Evolutionary conservation across 2,113 vertebrate species (phyloP).

Genomic region (Oreotrochilus melanogaster): DNA sequence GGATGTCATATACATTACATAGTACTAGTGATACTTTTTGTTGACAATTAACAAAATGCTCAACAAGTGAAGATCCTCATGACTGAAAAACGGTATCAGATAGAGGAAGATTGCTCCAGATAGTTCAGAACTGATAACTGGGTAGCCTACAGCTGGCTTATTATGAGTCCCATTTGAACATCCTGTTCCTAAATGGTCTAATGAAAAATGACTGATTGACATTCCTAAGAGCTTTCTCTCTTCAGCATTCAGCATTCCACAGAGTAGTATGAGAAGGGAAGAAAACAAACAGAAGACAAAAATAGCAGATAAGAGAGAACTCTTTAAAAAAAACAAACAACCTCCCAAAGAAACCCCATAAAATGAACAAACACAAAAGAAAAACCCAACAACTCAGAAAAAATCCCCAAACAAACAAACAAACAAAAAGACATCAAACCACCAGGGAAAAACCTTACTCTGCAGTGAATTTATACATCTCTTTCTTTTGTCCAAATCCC

Average conservation of each 20-base stretch:
- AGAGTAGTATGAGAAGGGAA: neutral
- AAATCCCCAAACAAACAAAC: neutral
- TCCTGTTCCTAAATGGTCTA: slow-evolving; percentile 8
- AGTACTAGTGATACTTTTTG: neutral
- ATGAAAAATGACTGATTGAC: slow-evolving; percentile 46
- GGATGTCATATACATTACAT: neutral
- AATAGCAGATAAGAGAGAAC: neutral
- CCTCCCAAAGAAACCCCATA: neutral
- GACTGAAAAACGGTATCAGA: neutral
- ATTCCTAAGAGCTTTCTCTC: slow-evolving; percentile 33
- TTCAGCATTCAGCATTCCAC: slow-evolving; percentile 33
- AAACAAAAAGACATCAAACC: neutral
- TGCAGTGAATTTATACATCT: neutral
- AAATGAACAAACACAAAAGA: neutral
- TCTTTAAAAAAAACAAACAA: neutral
- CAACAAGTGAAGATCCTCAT: neutral
- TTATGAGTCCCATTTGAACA: neutral
- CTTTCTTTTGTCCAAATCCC: slow-evolving; percentile 5
- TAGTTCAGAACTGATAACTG: neutral
- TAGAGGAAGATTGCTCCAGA: neutral
- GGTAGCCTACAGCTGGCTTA: slow-evolving; percentile 7
- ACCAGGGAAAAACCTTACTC: neutral
- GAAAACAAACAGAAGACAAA: slow-evolving; percentile 21
- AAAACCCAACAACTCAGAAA: neutral
- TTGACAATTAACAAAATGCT: neutral